phyloP scores from a whole-genome alignment of 2,113 vertebrate genomes.

The Pyxicephalus adspersus region DNA sequence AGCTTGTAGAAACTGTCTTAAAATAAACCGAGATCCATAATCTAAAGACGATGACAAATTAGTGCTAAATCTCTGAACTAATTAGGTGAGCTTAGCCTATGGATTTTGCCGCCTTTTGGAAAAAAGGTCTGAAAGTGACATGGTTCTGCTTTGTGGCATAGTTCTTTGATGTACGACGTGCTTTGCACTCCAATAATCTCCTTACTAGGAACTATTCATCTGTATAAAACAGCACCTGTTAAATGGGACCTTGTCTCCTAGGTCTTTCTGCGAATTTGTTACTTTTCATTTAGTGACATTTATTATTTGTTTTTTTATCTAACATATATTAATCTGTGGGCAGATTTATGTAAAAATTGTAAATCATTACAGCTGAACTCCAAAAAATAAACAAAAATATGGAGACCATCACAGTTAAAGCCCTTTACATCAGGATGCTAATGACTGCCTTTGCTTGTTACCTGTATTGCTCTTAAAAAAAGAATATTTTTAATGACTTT shows the following conservation, averaged over 20 bases:
- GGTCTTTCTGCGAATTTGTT: not conserved
- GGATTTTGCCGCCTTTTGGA: conserved; percentile 7
- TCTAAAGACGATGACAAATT: conserved; percentile 22
- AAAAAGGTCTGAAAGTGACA: not conserved
- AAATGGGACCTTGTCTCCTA: not conserved
- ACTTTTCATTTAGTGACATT: conserved; percentile 1
- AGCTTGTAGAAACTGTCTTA: not conserved
- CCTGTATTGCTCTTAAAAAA: too few species aligned
- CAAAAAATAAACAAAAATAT: too few species aligned
- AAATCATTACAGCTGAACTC: too few species aligned
- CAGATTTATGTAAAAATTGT: not conserved
- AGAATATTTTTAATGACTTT: too few species aligned
- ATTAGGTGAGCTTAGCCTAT: conserved; percentile 1
- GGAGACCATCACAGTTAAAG: too few species aligned
- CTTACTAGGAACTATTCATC: not conserved
- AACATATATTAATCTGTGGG: conserved; percentile 14
- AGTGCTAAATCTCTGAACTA: not conserved
- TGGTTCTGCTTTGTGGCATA: not conserved
- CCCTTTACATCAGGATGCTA: too few species aligned
- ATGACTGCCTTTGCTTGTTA: too few species aligned
- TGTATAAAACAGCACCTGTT: not conserved
- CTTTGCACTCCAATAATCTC: conserved; percentile 23
- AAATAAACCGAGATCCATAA: not conserved
- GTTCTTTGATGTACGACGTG: not conserved
- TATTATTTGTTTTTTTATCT: not conserved